These are phyloP conservation scores for Myiozetetes cayanensis DNA, from an alignment of 2,113 vertebrate genomes.

Conservation along the genomic window DNA sequence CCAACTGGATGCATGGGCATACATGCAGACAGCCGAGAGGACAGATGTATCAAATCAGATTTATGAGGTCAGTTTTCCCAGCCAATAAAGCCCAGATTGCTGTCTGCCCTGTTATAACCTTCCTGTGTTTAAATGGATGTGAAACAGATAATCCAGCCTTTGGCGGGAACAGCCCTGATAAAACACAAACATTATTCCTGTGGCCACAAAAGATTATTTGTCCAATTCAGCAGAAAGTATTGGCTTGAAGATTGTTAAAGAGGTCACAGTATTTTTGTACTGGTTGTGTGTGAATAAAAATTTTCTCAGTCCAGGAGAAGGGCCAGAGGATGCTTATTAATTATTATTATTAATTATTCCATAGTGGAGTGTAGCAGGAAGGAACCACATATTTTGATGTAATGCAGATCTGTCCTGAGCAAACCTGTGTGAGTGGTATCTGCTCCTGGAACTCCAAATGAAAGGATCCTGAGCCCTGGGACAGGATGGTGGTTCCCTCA, in stretches of 20 bases:
- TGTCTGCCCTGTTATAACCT: conserved; percentile 73
- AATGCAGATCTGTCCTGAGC: background rate
- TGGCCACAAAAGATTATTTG: conserved; percentile 59
- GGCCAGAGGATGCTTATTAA: background rate
- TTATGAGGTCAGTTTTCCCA: conserved; percentile 78
- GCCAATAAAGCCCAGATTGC: conserved; percentile 74
- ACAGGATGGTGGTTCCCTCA: background rate
- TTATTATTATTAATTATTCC: background rate
- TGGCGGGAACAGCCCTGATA: conserved; percentile 66
- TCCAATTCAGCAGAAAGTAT: conserved; percentile 54
- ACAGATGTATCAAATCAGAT: conserved; percentile 81
- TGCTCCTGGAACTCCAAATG: background rate
- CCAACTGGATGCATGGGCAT: conserved; percentile 70
- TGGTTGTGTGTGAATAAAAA: conserved; percentile 33
- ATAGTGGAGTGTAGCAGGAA: background rate
- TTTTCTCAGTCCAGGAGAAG: conserved; percentile 21
- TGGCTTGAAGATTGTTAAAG: conserved; percentile 30
- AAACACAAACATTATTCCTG: conserved; percentile 66
- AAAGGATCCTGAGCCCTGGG: background rate
- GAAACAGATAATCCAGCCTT: conserved; percentile 72
- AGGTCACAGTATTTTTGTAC: conserved; percentile 40
- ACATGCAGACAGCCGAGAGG: conserved; percentile 58
- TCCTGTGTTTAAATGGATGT: conserved; percentile 72
- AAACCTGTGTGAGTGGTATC: background rate
- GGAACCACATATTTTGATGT: background rate